A percentile compares a stretch with the other conserved stretches of the same genome.
These are phyloP conservation scores for Ornithoptera priamus DNA, from an alignment of 2,888 invertebrate genomes.

Conservation along the genomic window DNA sequence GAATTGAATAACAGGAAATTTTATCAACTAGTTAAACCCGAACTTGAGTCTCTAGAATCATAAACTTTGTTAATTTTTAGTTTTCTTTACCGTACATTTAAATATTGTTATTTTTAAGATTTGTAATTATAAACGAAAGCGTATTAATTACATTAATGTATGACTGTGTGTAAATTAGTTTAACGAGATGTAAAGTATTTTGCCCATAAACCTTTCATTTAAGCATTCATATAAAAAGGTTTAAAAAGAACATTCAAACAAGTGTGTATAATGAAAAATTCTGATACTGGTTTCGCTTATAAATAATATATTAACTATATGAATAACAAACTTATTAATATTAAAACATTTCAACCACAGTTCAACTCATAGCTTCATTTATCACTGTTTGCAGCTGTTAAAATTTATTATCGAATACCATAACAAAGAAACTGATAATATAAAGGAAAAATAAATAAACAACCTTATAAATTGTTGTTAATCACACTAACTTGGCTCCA, in stretches of 20 bases:
- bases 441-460: background rate
- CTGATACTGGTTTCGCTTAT: too few species aligned
- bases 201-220: too few species aligned
- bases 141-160: background rate
- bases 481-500: slow-evolving; percentile 11
- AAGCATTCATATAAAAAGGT: too few species aligned
- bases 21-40: slow-evolving; percentile 3
- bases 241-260: too few species aligned
- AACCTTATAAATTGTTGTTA: background rate
- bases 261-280: too few species aligned
- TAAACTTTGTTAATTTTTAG: slow-evolving; percentile 8
- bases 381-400: background rate
- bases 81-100: slow-evolving; percentile 2
- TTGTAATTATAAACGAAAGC: background rate
- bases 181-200: too few species aligned
- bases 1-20: slow-evolving; percentile 21
- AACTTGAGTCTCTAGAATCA: slow-evolving; percentile 3
- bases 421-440: background rate
- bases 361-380: background rate
- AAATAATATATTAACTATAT: too few species aligned
- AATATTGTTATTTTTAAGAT: background rate
- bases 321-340: too few species aligned
- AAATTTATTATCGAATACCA: background rate
- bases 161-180: too few species aligned
- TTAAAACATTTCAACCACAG: too few species aligned